Base-by-base conservation (phyloP, 2,113 vertebrate genomes). In the Seriola quinqueradiata region DNA sequence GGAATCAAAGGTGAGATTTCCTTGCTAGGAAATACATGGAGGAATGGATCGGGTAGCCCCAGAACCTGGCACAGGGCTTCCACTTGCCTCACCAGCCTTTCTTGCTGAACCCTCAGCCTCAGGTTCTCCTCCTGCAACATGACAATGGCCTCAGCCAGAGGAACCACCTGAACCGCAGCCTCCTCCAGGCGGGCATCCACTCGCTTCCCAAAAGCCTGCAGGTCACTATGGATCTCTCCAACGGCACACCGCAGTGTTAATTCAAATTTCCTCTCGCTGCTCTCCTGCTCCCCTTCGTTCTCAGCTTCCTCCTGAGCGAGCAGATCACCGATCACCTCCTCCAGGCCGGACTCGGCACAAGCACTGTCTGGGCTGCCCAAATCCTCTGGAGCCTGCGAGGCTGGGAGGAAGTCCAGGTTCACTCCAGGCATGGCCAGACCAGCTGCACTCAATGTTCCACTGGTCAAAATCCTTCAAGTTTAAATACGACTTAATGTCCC, bases 101-200 rank as follows among this genome's bases (percentile, higher is more conserved):
- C 95, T 89, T 97, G 96, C 85, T 97, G 96, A 60, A 93, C 90
- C 73, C 82, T 93, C 75, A 99, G 92, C 9, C 91, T 94, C 25
- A 95, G 78, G 34, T 96, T 97, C 80, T 98, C 97, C 10, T 94
- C 95, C 73, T 95, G 95, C 79, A 99, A 87, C 58, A 85, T 80
- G 8, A 91, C 77, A 6, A 96, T 64, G 1, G 94, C 89, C 17
- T 89, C 72, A 4, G 94, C 89, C 84, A 96, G 81, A 1, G 96
- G 95, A 63, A 87, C 83, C 85, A 96, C 71, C 58, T 67, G 89
- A 52, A 16, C 65, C n/a, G 84, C 78, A 0, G 92, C 95, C 82
- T 86, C 92, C 81, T 95, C 94, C 4, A 98, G 87, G 25, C 88
- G 95, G 66, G 78, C 91, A 70, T 97, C 91, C 69, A 97, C 87